These are phyloP conservation scores for Mallotus villosus DNA, from an alignment of 2,797 vertebrate species.

Conservation along the genomic window DNA sequence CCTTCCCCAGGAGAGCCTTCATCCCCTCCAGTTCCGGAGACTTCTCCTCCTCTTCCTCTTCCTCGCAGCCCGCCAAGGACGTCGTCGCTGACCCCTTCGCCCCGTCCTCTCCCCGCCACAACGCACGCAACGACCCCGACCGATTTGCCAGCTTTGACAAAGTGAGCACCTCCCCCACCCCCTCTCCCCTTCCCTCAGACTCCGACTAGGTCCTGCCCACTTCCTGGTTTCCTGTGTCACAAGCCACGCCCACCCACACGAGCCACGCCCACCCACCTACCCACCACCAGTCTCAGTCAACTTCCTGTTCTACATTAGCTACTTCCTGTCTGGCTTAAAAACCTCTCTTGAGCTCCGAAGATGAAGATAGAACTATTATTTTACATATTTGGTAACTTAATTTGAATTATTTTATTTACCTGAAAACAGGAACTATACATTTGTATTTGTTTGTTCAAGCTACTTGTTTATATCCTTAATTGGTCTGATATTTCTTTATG, in stretches of 20 bases:
- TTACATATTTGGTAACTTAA: constrained; percentile 9
- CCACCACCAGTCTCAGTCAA: constrained; percentile 59
- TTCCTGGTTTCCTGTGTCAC: constrained; percentile 38
- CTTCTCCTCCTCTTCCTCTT: constrained; percentile 73
- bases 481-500: constrained; percentile 33
- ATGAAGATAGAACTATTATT: constrained; percentile 6
- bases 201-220: constrained; percentile 62
- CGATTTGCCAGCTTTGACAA: constrained; percentile 98
- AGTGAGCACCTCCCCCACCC: constrained; percentile 90
- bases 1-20: constrained; percentile 89
- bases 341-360: neutral
- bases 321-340: neutral
- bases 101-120: constrained; percentile 86
- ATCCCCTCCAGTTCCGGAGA: constrained; percentile 84
- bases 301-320: neutral
- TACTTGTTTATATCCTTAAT: constrained; percentile 39
- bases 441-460: constrained; percentile 1
- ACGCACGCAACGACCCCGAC: constrained; percentile 79
- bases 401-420: constrained; percentile 14
- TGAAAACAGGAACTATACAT: constrained; percentile 16
- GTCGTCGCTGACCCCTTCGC: constrained; percentile 90
- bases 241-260: constrained; percentile 32
- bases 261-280: constrained; percentile 38
- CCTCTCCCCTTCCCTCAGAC: constrained; percentile 63
- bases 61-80: constrained; percentile 86